Percentiles rank a stretch among this genome's conserved stretches.
These are phyloP conservation scores for Pyrocoelia pectoralis DNA, from an alignment of 2,888 invertebrate species.

Conservation along the genomic window DNA sequence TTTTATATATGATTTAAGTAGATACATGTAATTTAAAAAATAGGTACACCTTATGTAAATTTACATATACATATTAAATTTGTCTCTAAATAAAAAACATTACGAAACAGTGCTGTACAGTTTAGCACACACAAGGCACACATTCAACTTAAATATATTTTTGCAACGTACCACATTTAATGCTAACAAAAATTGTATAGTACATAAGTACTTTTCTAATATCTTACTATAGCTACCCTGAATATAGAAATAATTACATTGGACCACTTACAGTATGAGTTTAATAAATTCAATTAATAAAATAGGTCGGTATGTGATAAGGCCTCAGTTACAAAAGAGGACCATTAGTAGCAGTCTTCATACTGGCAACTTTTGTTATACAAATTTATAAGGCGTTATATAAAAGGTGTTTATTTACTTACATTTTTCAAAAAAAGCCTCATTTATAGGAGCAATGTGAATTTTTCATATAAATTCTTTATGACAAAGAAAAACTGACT, in stretches of 20 bases:
- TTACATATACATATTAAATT: no score
- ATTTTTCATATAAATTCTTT: no score
- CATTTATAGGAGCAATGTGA: no score
- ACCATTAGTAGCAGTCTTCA: slow-evolving; percentile 3
- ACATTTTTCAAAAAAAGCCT: neutral
- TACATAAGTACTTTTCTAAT: slow-evolving; percentile 11
- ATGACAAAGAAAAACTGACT: no score
- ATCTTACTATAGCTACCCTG: neutral
- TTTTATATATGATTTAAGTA: no score
- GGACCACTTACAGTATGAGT: slow-evolving; percentile 1
- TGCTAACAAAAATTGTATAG: slow-evolving; percentile 7
- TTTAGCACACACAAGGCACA: slow-evolving; percentile 30
- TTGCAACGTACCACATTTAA: slow-evolving; percentile 1
- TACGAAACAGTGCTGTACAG: slow-evolving; percentile 21
- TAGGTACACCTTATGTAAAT: no score
- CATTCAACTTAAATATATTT: slow-evolving; percentile 16
- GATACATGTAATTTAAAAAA: no score
- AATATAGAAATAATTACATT: slow-evolving; percentile 5
- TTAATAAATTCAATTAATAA: neutral
- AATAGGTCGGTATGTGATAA: neutral
- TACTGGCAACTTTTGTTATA: slow-evolving; percentile 6
- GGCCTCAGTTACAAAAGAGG: neutral
- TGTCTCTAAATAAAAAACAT: slow-evolving; percentile 15
- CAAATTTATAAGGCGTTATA: neutral
- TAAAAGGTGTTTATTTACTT: neutral